Base-by-base conservation (phyloP, 2,113 vertebrate species). In the Thamnaconus septentrionalis region DNA sequence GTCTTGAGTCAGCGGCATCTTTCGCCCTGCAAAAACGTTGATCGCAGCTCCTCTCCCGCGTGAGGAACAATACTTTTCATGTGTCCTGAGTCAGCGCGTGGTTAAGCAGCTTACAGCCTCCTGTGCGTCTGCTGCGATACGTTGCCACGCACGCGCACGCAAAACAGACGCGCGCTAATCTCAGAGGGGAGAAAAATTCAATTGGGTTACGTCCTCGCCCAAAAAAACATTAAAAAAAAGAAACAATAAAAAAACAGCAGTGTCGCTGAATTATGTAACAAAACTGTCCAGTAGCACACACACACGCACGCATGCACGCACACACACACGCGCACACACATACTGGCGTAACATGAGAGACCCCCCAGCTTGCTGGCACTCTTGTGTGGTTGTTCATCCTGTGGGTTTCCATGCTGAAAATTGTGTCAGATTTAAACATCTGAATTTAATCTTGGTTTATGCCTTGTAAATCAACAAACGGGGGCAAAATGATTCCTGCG, bases 101-200 rank as follows among this genome's bases (percentile, higher is more conserved):
- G 53, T 80, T 87, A 87, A 90, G 85, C 73, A 78, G 87, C 88
- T 89, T 90, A 90, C 56, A 40, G 63, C 75, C 63, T 76, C 57
- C 18, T 8, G 12, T 75, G 65, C 48, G 65, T 83, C 72, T 80
- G 63, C 69, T 81, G 53, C 76, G 80, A 79, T 83, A 78, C 83
- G 75, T 78, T 82, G 80, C 70, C 63, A 61, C 63, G 76, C 61
- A 56, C 67, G 11, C n/a, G 45, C 59, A 59, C 53, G 44, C 62
- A 31, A 31, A 31, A 60, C 43, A 60, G 66, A 60, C 53, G 53
- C 58, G 57, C 56, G 5, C 46, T 64, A 7, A 50, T 49, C 64
- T 73, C 50, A 43, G 41, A 53, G 44, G 58, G 63, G 58, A 77
- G 18, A 31, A 31, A 31, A 58, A 57, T 64, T 74, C 67, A 3